Conservation (phyloP, 2,888 invertebrate species). For the Cataglyphis cursor region DNA sequence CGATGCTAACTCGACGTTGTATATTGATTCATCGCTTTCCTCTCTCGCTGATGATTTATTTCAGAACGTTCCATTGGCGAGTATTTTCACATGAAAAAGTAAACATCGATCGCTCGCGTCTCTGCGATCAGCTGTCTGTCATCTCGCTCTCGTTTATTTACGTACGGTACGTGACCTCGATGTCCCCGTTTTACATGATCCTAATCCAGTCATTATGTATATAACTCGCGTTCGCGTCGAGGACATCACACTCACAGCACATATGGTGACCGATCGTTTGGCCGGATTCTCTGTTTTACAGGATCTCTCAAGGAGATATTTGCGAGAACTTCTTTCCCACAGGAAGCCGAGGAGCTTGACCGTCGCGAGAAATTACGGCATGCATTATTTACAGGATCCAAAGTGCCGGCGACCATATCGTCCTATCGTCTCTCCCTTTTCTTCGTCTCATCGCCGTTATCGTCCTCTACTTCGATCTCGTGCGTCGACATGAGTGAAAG, state of each 20-base stretch:
- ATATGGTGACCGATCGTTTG: conserved; percentile 42
- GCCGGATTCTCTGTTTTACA: not conserved
- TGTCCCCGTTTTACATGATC: conserved; percentile 6
- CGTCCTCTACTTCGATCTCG: conserved; percentile 32
- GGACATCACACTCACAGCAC: conserved; percentile 37
- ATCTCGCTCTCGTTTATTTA: not conserved
- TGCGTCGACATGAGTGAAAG: not conserved
- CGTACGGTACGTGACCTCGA: conserved; percentile 19
- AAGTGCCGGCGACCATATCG: conserved; percentile 63
- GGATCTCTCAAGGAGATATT: conserved; percentile 17
- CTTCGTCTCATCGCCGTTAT: not conserved
- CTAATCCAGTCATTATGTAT: conserved; percentile 52
- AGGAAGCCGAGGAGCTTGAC: not conserved
- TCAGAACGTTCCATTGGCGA: not conserved
- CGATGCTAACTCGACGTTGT: not conserved
- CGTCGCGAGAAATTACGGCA: conserved; percentile 70
- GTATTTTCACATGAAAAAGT: conserved; percentile 25
- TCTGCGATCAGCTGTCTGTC: not conserved
- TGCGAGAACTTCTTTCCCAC: conserved; percentile 21
- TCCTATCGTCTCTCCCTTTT: conserved; percentile 28
- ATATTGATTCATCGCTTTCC: not conserved
- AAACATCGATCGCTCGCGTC: conserved; percentile 16
- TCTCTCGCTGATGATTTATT: not conserved
- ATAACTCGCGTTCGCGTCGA: conserved; percentile 57
- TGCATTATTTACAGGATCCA: conserved; percentile 77